Evolutionary conservation across 2,888 invertebrate species (phyloP), one percentile per base, ranked within the genome.

Genomic region (Oeneis ivallda): DNA sequence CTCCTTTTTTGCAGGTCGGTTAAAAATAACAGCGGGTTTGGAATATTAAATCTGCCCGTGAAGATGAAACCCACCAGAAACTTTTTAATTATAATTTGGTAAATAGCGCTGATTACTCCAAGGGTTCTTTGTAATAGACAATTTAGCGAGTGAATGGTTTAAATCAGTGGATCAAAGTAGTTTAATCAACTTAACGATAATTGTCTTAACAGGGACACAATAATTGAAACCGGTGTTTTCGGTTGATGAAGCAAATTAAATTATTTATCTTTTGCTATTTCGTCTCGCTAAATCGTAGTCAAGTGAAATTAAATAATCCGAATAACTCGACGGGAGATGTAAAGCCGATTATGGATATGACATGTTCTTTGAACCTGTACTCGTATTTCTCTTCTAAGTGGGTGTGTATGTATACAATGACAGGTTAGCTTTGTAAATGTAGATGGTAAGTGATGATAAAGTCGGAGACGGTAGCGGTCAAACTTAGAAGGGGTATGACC

Each of bases 201-300:
- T 37, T 37, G 1, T 37, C 15, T 47, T 15, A 47, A 3, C 17
- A 17, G 8, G 45, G 47, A 47, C 47, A 47, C 47, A 17, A 47
- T 17, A 17, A 47, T 47, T 15, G 2, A 47, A 47, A 17, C 47
- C 17, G 9, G 47, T 9, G 45, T 15, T 15, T 47, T 17, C 59
- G 11, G 3, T 47, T 47, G 47, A 59, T 32, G 47, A 37, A 34
- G 32, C 47, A n/a, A 59, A 49, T 37, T 59, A 49, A 59, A 15
- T 37, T 8, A 8, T n/a, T n/a, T 59, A 47, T 17, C 47, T 47
- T 47, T 32, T 3, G 10, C 15, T 43, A 9, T 47, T 47, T 15
- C 47, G 53, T 13, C 34, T 34, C 53, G 53, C 37, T 54, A 11
- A 34, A 32, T 34, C 32, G 47, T n/a, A n/a, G n/a, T n/a, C n/a